Base-by-base conservation (phyloP, 2,888 invertebrate genomes). In the Lithophane semibrunnea region DNA sequence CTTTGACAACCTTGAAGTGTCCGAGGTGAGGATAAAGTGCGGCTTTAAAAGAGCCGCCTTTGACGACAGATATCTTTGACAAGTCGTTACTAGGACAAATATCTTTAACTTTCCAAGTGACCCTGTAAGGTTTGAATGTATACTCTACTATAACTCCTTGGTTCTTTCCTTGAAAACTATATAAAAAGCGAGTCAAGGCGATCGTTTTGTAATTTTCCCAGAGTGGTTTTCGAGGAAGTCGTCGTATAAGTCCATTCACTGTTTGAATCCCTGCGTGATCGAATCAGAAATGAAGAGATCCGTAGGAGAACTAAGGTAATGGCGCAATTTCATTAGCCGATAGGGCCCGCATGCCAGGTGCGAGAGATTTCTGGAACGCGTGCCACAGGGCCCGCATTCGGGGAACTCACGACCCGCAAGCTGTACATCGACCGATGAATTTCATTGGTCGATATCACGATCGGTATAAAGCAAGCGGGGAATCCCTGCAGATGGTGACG, bases 1-100 rank as follows among this genome's bases (percentile, higher is more conserved):
- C 37, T 75, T 68, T 60, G 54, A 65, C 29, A 37, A 67, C 29
- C 37, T 65, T 69, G 68, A 42, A 80, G 75, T 65, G 58, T 75
- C 18, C 18, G 37, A 68, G 52, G 68, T 64, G 64, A 73, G 58
- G 52, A 29, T 75, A 75, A 69, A 29, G 75, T 52, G 2, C 58
- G 54, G 81, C 52, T 69, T 75, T 69, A 47, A 5, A 8, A 37
- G 64, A 64, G 54, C 54, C 21, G 47, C 24, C 61, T 80, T 54
- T 68, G 81, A 65, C 58, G 68, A 65, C 13, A 65, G 12, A 47
- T 65, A 69, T 58, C 37, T 49, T 69, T 65, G 37, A 24, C 9
- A 24, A 12, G 37, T 68, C 56, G 16, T 63, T 80, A 37, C 63
- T 56, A 13, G 0, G 44, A 16, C 9, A n/a, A 56, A 56, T 67